Evolutionary conservation across 2,113 vertebrate species (phyloP).

Genomic region (Poeciliopsis prolifica): DNA sequence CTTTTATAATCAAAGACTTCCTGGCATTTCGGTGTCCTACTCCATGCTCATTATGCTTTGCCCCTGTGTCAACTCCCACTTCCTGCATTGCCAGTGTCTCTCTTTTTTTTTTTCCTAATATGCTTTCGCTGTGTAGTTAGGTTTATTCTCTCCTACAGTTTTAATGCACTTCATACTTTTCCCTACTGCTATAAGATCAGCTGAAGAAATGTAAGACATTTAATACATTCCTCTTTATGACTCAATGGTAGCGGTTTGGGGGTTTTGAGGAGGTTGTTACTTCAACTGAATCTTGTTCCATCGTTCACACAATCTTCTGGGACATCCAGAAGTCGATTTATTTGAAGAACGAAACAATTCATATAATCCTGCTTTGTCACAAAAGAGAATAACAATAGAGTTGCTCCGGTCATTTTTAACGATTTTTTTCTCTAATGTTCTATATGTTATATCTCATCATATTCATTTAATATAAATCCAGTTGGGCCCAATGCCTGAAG

Average conservation of each 20-base stretch:
- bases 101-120: constrained; percentile 6
- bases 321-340: neutral
- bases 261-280: neutral
- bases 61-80: neutral
- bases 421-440: too few species aligned
- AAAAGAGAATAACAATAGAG: too few species aligned
- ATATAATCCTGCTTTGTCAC: too few species aligned
- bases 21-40: constrained; percentile 22
- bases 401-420: too few species aligned
- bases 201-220: neutral
- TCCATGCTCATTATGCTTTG: constrained; percentile 20
- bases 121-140: constrained; percentile 1
- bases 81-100: neutral
- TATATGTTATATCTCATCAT: too few species aligned
- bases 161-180: neutral
- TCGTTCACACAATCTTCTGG: neutral
- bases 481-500: too few species aligned
- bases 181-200: neutral
- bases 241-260: too few species aligned
- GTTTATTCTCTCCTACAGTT: constrained; percentile 11
- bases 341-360: neutral
- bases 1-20: constrained; percentile 51
- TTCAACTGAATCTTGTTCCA: neutral
- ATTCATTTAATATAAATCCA: too few species aligned
- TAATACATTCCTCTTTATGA: neutral